A percentile compares a stretch with the other conserved stretches of the same genome.
Evolutionary conservation across 2,888 invertebrate species (phyloP).

Genomic region (Geotrupes spiniger): DNA sequence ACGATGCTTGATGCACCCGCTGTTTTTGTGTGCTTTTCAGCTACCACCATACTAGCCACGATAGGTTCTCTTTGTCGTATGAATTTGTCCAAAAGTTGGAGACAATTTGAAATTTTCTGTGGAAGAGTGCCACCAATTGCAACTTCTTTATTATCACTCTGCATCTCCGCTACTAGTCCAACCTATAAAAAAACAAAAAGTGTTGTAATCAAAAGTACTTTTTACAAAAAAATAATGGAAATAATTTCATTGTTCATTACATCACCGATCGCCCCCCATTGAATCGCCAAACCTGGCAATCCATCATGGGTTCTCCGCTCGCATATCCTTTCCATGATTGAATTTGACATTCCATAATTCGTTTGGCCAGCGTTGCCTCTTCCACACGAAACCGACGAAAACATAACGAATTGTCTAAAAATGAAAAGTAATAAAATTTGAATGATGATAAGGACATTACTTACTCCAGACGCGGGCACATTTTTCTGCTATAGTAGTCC

Average conservation of each 20-base stretch:
- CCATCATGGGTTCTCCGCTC: conserved; percentile 55
- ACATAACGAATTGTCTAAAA: conserved; percentile 76
- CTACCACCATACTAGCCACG: conserved; percentile 82
- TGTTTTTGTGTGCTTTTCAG: conserved; percentile 64
- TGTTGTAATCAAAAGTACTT: background rate
- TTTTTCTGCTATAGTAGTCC: conserved; percentile 62
- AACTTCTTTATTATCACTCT: conserved; percentile 20
- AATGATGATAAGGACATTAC: too few species aligned
- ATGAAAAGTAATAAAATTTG: background rate
- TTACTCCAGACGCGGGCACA: conserved; percentile 52
- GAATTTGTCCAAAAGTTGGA: conserved; percentile 64
- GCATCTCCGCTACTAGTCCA: conserved; percentile 25
- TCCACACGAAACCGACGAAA: conserved; percentile 87
- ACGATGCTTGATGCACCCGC: background rate
- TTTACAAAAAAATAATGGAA: conserved; percentile 5
- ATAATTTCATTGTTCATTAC: conserved; percentile 46
- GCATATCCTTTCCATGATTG: conserved; percentile 82
- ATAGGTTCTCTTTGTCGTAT: conserved; percentile 65
- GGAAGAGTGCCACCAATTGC: conserved; percentile 60
- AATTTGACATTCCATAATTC: conserved; percentile 87
- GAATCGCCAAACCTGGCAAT: conserved; percentile 28
- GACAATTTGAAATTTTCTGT: conserved; percentile 64
- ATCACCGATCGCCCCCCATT: conserved; percentile 31
- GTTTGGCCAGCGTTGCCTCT: conserved; percentile 89
- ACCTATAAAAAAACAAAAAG: too few species aligned